Percentiles rank a stretch among this genome's conserved stretches.
Evolutionary conservation across 2,888 invertebrate species (phyloP).

Genomic region (Hyppa rectilinea): DNA sequence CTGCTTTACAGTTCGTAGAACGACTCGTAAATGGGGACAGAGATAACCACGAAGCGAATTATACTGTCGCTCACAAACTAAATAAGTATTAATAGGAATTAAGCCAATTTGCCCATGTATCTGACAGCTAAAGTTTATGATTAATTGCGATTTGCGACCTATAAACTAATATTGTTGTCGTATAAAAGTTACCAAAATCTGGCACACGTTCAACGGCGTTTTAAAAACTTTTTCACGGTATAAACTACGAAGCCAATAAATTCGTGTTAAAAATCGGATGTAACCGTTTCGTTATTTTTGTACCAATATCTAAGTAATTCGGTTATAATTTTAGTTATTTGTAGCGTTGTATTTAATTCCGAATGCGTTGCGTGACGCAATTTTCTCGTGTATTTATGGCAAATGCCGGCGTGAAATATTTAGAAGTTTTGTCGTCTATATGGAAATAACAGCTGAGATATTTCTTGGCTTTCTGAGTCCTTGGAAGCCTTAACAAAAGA

Average conservation of each 20-base stretch:
- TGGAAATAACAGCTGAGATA: conserved; percentile 49
- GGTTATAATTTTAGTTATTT: conserved; percentile 36
- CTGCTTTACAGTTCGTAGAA: conserved; percentile 47
- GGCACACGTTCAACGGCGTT: conserved; percentile 60
- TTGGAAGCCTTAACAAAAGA: conserved; percentile 28
- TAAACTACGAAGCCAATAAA: conserved; percentile 43
- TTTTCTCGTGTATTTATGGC: conserved; percentile 43
- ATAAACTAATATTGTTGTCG: conserved; percentile 59
- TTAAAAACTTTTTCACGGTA: conserved; percentile 51
- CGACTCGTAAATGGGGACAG: conserved; percentile 50
- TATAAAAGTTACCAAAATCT: conserved; percentile 53
- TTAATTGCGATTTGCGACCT: conserved; percentile 52
- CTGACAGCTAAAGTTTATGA: conserved; percentile 52
- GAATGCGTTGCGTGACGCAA: conserved; percentile 36
- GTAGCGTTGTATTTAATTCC: conserved; percentile 37
- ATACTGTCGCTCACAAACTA: conserved; percentile 31
- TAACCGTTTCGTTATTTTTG: conserved; percentile 36
- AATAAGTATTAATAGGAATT: conserved; percentile 40
- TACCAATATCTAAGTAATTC: conserved; percentile 38
- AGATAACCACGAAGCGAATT: conserved; percentile 39
- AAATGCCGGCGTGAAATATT: conserved; percentile 42
- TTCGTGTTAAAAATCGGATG: conserved; percentile 49
- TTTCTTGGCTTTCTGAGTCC: conserved; percentile 35
- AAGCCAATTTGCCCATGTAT: conserved; percentile 35
- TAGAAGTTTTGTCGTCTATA: conserved; percentile 48